A percentile compares a stretch with the other conserved stretches of the same genome.
phyloP scores from a whole-genome alignment of 2,797 vertebrate species.

The Coendou prehensilis region DNA sequence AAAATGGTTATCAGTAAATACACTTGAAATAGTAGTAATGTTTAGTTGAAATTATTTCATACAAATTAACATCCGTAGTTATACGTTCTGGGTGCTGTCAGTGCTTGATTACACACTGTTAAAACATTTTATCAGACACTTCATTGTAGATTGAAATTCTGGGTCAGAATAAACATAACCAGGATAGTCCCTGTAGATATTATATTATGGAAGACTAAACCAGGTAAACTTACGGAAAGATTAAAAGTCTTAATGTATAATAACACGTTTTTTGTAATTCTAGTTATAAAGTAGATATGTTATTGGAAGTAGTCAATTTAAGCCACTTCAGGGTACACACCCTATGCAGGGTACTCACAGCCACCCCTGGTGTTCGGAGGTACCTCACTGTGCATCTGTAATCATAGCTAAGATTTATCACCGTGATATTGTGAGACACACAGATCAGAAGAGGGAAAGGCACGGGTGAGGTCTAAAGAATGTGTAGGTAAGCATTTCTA shows the following conservation, averaged over 20 bases:
- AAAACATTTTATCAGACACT: slow-evolving; percentile 3
- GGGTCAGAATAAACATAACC: slow-evolving; percentile 28
- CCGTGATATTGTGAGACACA: neutral
- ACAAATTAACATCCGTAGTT: slow-evolving; percentile 6
- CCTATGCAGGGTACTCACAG: neutral
- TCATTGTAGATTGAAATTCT: slow-evolving; percentile 47
- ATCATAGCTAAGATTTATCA: neutral
- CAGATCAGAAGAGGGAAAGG: neutral
- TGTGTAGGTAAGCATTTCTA: neutral
- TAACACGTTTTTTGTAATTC: slow-evolving; percentile 16
- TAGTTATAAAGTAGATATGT: slow-evolving; percentile 18
- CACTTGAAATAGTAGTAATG: neutral
- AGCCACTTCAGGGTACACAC: neutral
- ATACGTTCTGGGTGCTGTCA: neutral
- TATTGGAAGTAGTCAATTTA: slow-evolving; percentile 34
- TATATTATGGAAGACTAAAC: neutral
- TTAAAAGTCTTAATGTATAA: neutral
- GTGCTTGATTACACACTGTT: slow-evolving; percentile 30
- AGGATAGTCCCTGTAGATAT: neutral
- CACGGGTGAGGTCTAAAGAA: neutral
- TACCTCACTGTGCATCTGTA: neutral
- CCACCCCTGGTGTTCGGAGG: neutral
- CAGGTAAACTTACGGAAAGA: slow-evolving; percentile 15
- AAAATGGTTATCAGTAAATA: neutral
- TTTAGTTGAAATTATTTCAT: slow-evolving; percentile 60